Evolutionary conservation across 2,113 vertebrate genomes (phyloP).

Genomic region (Hippocampus comes): DNA sequence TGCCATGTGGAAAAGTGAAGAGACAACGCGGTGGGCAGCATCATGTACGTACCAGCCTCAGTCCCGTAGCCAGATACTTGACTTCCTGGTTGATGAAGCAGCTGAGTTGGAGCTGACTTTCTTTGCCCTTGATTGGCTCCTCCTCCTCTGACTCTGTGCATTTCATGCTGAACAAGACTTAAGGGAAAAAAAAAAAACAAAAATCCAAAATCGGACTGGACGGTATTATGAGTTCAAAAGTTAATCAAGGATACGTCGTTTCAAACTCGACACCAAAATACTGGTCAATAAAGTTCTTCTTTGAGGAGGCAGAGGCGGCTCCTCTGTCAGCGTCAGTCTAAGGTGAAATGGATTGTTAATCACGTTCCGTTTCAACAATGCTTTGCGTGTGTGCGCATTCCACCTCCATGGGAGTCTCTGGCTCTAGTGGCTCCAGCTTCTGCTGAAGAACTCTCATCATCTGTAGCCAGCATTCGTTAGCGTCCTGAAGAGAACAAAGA

Average conservation of each 20-base stretch:
- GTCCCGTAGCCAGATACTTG: constrained; percentile 95
- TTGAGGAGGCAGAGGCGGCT: constrained; percentile 76
- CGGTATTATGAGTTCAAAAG: neutral
- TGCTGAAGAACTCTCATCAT: constrained; percentile 97
- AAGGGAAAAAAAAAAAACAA: constrained; percentile 37
- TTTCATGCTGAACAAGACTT: constrained; percentile 87
- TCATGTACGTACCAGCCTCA: constrained; percentile 84
- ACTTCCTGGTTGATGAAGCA: constrained; percentile 99
- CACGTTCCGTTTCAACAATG: neutral
- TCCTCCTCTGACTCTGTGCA: constrained; percentile 96
- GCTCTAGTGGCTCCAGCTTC: constrained; percentile 87
- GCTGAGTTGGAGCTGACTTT: constrained; percentile 94
- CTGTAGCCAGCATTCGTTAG: constrained; percentile 97
- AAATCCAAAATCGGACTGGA: neutral
- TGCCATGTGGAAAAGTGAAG: too few relatives aligned
- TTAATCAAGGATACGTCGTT: constrained; percentile 87
- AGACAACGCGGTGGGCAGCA: neutral
- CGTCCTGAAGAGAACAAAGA: constrained; percentile 77
- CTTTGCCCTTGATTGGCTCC: constrained; percentile 91
- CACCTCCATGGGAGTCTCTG: constrained; percentile 89
- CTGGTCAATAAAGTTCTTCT: constrained; percentile 97
- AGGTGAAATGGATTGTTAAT: neutral
- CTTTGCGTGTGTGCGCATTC: neutral
- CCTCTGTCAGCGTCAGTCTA: constrained; percentile 65
- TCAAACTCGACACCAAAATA: constrained; percentile 98